These are phyloP conservation scores for Orthonyx spaldingii DNA, from an alignment of 2,113 vertebrate genomes.

Conservation along the genomic window DNA sequence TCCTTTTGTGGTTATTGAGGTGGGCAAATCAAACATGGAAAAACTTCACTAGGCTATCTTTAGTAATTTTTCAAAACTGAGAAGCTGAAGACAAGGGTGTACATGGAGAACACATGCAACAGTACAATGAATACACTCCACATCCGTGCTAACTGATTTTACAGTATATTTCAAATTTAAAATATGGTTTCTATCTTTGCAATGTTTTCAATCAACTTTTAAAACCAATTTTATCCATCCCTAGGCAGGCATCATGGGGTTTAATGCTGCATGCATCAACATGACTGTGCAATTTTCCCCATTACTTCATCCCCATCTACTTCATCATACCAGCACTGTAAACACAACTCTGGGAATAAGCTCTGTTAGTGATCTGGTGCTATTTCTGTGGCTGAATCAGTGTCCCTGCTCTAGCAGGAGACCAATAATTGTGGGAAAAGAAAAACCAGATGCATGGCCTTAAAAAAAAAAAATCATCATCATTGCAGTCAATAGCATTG, in stretches of 20 bases:
- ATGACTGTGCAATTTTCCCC: conserved; percentile 20
- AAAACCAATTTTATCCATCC: neutral
- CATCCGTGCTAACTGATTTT: neutral
- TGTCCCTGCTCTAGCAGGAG: neutral
- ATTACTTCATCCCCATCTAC: neutral
- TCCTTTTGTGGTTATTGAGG: neutral
- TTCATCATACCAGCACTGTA: neutral
- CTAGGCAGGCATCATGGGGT: neutral
- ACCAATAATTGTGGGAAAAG: neutral
- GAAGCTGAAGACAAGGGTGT: neutral
- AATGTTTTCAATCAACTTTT: neutral
- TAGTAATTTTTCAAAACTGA: neutral
- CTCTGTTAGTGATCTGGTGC: neutral
- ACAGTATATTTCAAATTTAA: neutral
- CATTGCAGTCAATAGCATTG: neutral
- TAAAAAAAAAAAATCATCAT: neutral
- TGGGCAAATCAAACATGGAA: neutral
- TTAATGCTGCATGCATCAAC: neutral
- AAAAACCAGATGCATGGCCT: neutral
- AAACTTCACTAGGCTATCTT: neutral
- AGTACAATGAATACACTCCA: too few species aligned
- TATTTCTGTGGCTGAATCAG: neutral
- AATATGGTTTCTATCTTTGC: neutral
- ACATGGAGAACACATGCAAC: neutral
- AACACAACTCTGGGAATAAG: neutral